Percentiles rank a stretch among this genome's conserved stretches.
Evolutionary conservation across 2,113 vertebrate genomes (phyloP).

Genomic region (Arizona elegans): DNA sequence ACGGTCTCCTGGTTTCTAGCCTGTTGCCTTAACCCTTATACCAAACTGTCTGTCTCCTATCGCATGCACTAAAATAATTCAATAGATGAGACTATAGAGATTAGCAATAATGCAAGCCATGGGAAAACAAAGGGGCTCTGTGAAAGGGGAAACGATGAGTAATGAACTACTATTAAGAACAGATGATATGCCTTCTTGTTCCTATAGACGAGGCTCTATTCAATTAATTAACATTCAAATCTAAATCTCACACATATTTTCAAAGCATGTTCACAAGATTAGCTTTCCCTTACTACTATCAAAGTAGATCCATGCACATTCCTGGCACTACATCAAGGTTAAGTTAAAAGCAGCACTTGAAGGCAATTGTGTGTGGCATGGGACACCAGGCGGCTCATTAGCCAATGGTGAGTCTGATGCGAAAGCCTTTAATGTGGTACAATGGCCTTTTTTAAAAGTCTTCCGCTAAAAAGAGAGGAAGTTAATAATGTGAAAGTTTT

Average conservation of each 20-base stretch:
- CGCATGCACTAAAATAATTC: background rate
- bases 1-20: background rate
- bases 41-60: background rate
- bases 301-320: constrained; percentile 69
- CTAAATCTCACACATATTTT: constrained; percentile 40
- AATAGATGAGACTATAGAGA: background rate
- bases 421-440: constrained; percentile 79
- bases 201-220: constrained; percentile 8
- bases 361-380: constrained; percentile 71
- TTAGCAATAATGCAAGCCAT: constrained; percentile 11
- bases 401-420: constrained; percentile 72
- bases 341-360: constrained; percentile 71
- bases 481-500: constrained; percentile 91
- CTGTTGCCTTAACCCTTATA: background rate
- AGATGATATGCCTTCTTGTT: constrained; percentile 35
- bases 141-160: constrained; percentile 14
- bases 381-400: constrained; percentile 82
- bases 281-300: constrained; percentile 43
- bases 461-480: constrained; percentile 72
- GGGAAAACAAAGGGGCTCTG: constrained; percentile 34
- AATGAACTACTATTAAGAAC: constrained; percentile 21
- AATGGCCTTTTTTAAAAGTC: constrained; percentile 79
- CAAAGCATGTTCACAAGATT: constrained; percentile 30
- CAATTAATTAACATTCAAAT: constrained; percentile 35
- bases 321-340: constrained; percentile 83